Evolutionary conservation across 2,888 invertebrate species (phyloP).

Genomic region (Drosophila melanosoma): DNA sequence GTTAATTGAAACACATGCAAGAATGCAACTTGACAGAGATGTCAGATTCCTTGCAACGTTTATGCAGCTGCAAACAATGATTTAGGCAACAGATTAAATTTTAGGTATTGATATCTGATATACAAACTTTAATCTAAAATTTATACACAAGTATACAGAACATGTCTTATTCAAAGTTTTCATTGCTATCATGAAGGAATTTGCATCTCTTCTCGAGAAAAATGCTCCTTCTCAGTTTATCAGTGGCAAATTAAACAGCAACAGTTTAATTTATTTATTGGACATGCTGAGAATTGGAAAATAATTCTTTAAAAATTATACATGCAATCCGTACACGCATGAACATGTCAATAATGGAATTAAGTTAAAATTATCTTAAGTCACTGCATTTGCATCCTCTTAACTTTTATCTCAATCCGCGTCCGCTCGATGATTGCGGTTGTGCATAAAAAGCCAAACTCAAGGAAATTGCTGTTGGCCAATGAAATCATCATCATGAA

Average conservation of each 20-base stretch:
- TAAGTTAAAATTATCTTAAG: conserved; percentile 9
- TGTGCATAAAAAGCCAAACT: conserved; percentile 29
- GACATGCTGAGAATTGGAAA: background rate
- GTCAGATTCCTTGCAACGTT: conserved; percentile 41
- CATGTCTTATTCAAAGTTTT: background rate
- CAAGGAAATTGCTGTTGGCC: conserved; percentile 13
- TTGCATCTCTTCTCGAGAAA: background rate
- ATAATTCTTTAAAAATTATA: background rate
- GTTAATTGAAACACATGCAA: conserved; percentile 79
- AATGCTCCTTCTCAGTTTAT: background rate
- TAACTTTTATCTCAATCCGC: conserved; percentile 22
- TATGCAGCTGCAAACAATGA: conserved; percentile 37
- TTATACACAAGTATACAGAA: background rate
- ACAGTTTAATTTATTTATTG: background rate
- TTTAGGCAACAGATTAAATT: background rate
- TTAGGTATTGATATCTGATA: background rate
- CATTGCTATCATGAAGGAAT: background rate
- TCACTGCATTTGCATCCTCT: conserved; percentile 24
- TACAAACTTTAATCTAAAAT: background rate
- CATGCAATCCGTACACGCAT: conserved; percentile 15
- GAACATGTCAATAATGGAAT: conserved; percentile 12
- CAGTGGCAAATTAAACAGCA: background rate
- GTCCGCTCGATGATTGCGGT: conserved; percentile 15
- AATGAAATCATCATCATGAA: conserved; percentile 29
- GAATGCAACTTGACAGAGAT: conserved; percentile 60